phyloP scores from a whole-genome alignment of 64 coral and sea anemone genomes.

The Platygyra sinensis region DNA sequence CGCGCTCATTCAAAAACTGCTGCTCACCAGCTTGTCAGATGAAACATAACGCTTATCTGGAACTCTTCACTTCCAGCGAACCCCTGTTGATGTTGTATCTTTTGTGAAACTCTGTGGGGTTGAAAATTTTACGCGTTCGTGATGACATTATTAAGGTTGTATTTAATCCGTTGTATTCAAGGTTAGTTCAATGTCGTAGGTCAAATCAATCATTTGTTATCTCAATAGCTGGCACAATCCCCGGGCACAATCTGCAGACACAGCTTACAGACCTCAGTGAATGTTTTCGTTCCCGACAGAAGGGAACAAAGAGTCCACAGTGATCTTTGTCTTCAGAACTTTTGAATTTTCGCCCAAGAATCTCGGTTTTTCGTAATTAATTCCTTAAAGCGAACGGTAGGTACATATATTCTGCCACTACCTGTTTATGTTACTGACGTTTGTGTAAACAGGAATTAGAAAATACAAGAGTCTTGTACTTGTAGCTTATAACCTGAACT shows the following conservation, averaged over 20 bases:
- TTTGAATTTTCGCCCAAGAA: too few species aligned
- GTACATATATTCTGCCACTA: too few species aligned
- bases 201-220: conserved; percentile 15
- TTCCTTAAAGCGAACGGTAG: too few species aligned
- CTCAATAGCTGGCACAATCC: background rate
- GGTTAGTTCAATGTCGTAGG: conserved; percentile 8
- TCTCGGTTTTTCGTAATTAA: too few species aligned
- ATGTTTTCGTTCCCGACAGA: too few species aligned
- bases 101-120: background rate
- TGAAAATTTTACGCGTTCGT: background rate
- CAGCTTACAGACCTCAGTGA: too few species aligned
- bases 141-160: background rate
- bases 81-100: background rate
- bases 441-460: too few species aligned
- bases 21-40: conserved; percentile 14
- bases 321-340: too few species aligned
- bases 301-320: too few species aligned
- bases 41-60: background rate
- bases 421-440: too few species aligned
- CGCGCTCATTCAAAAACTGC: background rate
- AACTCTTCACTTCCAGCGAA: background rate
- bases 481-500: too few species aligned
- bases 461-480: too few species aligned
- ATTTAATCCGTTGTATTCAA: conserved; percentile 35
- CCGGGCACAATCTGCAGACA: background rate